phyloP scores from a whole-genome alignment of 2,797 vertebrate genomes.

The Ptychobarbus kaznakovi region DNA sequence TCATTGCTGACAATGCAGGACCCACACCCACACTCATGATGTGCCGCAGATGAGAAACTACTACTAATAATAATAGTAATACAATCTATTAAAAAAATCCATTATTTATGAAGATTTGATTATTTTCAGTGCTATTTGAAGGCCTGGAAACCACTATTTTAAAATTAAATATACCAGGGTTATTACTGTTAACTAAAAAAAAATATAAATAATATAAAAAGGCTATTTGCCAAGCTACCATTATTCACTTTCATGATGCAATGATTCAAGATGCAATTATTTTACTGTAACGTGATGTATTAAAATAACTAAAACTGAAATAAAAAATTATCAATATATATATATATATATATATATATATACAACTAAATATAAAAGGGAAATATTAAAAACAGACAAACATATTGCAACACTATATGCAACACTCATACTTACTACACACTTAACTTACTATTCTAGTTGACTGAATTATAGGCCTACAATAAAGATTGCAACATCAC shows the following conservation, averaged over 20 bases:
- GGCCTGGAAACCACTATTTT: neutral
- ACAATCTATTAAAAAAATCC: neutral
- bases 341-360: too few relatives aligned
- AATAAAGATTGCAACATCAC: neutral
- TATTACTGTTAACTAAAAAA: neutral
- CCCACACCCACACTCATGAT: too few relatives aligned
- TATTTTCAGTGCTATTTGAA: neutral
- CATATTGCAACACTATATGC: too few relatives aligned
- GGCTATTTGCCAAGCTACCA: neutral
- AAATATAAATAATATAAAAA: neutral
- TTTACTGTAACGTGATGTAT: neutral
- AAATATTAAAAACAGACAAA: neutral
- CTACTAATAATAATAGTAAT: neutral
- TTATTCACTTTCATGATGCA: neutral
- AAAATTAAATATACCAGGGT: neutral
- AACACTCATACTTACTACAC: too few relatives aligned
- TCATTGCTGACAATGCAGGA: slow-evolving; percentile 51
- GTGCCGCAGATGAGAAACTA: too few relatives aligned
- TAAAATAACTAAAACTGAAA: neutral
- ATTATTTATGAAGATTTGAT: neutral
- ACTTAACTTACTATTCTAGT: neutral
- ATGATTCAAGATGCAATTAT: too few relatives aligned
- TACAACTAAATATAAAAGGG: neutral
- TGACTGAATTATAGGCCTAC: neutral
- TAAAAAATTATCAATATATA: neutral